Evolutionary conservation across 2,888 invertebrate species (phyloP), one percentile per base, ranked within the genome.

Genomic region (Caenorhabditis parvicauda): DNA sequence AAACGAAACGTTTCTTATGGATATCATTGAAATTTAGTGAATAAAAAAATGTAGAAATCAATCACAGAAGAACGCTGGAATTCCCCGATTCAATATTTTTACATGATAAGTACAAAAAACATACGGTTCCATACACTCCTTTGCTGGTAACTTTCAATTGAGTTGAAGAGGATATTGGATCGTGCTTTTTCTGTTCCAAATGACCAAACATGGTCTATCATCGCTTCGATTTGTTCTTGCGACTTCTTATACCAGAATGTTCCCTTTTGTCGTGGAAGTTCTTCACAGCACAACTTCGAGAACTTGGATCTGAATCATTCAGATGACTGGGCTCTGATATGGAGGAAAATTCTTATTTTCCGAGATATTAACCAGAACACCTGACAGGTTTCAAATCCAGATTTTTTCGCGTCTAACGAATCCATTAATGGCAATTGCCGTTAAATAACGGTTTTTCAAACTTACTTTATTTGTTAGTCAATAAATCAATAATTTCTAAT

Each of bases 171-270:
- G 59, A 96, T 83, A 84, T 96, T 98, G 1, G 91, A 88, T 46
- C 92, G 91, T 80, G 89, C 90, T 81, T 89, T 88, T 65, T 89
- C 87, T 3, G 93, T 92, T 0, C 96, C 94, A 67, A 95, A 89
- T 3, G 90, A 88, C 94, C 94, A 95, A 70, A 98, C 83, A 87
- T 82, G 63, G 27, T 55, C 64, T 6, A 72, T 32, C 25, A 75
- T 25, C 6, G 42, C 44, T 22, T 62, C 60, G 45, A 79, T 68
- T 19, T 74, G 58, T 37, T 71, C 74, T 25, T 62, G 55, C n/a
- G 64, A 45, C 50, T 72, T 73, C 38, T 60, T 61, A 51, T 64
- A 60, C 79, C 79, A 79, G 66, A 71, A 75, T n/a, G 76, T 66
- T 46, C 79, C 79, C 42, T 74, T 77, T 59, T 72, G 48, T 6